Evolutionary conservation across 2,113 vertebrate genomes (phyloP).

Genomic region (Lampris incognitus): DNA sequence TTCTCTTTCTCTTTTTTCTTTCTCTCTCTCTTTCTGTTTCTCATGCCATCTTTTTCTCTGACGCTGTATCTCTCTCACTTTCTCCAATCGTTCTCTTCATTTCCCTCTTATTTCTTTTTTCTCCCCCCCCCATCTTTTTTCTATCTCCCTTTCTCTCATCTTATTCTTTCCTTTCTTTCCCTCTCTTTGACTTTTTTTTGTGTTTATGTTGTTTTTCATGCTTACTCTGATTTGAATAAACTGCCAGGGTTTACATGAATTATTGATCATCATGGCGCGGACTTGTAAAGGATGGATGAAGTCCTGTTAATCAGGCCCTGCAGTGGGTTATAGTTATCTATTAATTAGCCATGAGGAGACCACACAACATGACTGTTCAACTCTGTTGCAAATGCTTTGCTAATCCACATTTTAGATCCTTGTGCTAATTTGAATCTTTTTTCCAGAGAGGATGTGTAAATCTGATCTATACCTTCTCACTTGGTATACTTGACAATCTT

Average conservation of each 20-base stretch:
- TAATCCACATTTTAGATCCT: neutral
- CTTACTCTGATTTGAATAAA: conserved; percentile 74
- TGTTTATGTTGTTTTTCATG: conserved; percentile 61
- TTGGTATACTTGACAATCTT: neutral
- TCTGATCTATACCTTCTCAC: neutral
- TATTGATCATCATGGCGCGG: conserved; percentile 72
- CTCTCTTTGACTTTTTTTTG: conserved; percentile 20
- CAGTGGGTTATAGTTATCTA: conserved; percentile 65
- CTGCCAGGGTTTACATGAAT: conserved; percentile 74
- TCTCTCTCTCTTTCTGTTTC: conserved; percentile 30
- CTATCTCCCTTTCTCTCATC: neutral
- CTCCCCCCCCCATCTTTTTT: neutral
- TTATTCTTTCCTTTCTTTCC: conserved; percentile 12
- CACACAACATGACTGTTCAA: conserved; percentile 44
- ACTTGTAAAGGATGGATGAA: conserved; percentile 59
- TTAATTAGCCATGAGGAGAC: conserved; percentile 68
- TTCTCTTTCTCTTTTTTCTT: conserved; percentile 54
- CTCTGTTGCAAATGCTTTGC: conserved; percentile 13
- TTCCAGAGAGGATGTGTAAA: neutral
- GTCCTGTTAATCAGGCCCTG: conserved; percentile 63
- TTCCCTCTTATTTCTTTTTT: conserved; percentile 16
- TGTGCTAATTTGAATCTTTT: neutral
- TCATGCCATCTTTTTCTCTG: conserved; percentile 27
- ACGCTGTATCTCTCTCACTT: neutral
- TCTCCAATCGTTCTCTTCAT: neutral